Evolutionary conservation across 1,140 invertebrate species (phyloP).

Genomic region (Drosophila sulfurigaster): DNA sequence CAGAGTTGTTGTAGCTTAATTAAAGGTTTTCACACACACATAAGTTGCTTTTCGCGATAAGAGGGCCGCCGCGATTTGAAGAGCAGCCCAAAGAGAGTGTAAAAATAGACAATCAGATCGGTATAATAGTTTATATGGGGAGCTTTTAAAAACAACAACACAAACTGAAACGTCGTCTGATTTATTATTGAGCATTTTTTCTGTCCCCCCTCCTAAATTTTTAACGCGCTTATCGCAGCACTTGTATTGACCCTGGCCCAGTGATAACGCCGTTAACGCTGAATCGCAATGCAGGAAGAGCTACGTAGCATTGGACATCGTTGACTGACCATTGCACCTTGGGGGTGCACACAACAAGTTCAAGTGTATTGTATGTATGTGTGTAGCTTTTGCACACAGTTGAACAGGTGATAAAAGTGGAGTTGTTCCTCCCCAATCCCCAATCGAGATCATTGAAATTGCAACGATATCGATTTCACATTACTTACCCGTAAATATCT

Average conservation of each 20-base stretch:
- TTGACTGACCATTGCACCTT: conserved; percentile 15
- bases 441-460: conserved; percentile 14
- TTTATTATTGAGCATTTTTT: conserved; percentile 67
- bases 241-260: conserved; percentile 50
- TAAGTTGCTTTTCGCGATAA: conserved; percentile 21
- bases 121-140: neutral
- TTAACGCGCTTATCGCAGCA: conserved; percentile 26
- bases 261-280: conserved; percentile 35
- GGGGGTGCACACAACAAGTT: conserved; percentile 36
- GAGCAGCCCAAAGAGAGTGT: conserved; percentile 21
- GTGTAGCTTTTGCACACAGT: too few relatives aligned
- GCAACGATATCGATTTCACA: neutral
- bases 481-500: conserved; percentile 73
- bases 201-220: conserved; percentile 9
- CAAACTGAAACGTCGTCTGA: conserved; percentile 39
- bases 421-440: too few relatives aligned
- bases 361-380: conserved; percentile 19
- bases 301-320: conserved; percentile 20
- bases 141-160: neutral
- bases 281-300: conserved; percentile 48
- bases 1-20: conserved; percentile 49
- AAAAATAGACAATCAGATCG: conserved; percentile 34
- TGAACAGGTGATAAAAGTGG: too few relatives aligned
- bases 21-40: conserved; percentile 43
- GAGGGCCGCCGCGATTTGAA: conserved; percentile 37